phyloP scores from a whole-genome alignment of 1,140 invertebrate species.

The Aplysia californica region DNA sequence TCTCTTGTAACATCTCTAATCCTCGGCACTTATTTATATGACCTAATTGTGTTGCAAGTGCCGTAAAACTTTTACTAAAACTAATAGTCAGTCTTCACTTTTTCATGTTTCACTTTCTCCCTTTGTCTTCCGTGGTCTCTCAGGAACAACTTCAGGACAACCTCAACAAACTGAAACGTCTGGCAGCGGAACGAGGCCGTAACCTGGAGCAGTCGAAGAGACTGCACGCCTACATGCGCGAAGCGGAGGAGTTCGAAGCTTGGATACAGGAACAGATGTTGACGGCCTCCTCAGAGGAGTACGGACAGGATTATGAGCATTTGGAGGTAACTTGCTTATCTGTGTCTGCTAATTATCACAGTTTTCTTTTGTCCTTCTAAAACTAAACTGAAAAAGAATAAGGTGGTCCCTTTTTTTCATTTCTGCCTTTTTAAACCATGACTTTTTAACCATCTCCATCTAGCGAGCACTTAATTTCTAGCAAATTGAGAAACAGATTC shows the following conservation, averaged over 20 bases:
- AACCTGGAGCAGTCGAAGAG: slow-evolving; percentile 91
- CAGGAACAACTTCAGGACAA: slow-evolving; percentile 74
- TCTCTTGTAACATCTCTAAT: neutral
- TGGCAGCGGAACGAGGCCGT: slow-evolving; percentile 83
- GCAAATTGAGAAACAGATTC: too few relatives aligned
- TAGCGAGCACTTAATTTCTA: too few relatives aligned
- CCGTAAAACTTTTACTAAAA: too few relatives aligned
- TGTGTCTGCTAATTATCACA: neutral
- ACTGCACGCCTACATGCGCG: slow-evolving; percentile 91
- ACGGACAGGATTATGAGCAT: slow-evolving; percentile 97
- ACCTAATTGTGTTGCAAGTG: too few relatives aligned
- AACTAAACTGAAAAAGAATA: too few relatives aligned
- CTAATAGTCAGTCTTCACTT: too few relatives aligned
- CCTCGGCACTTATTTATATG: too few relatives aligned
- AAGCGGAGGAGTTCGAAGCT: slow-evolving; percentile 89
- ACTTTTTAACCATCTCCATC: too few relatives aligned
- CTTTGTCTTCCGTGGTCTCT: neutral
- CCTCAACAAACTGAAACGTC: slow-evolving; percentile 82
- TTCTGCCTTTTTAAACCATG: too few relatives aligned
- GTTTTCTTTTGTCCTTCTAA: neutral
- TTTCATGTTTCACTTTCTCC: neutral
- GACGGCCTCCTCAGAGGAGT: slow-evolving; percentile 92
- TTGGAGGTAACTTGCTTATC: too few relatives aligned
- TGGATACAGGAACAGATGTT: slow-evolving; percentile 96
- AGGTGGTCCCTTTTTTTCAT: too few relatives aligned